Base-by-base conservation (phyloP, 2,888 invertebrate genomes). In the Idaea aversata region DNA sequence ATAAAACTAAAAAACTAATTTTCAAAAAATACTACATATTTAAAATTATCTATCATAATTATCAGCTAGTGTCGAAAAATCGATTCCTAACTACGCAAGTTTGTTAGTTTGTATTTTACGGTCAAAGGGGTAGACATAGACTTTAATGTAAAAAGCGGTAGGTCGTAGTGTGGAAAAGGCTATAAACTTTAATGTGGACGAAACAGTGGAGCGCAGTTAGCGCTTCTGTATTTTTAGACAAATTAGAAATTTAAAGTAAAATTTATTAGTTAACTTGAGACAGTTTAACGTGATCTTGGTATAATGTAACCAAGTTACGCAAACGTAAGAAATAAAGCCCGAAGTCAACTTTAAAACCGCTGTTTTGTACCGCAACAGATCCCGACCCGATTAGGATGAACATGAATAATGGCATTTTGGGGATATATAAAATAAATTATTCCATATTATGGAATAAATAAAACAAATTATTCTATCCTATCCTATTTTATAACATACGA, bases 271-370 rank as follows among this genome's bases (percentile, higher is more conserved):
- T 4, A 4, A 47, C 13, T 47, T 47, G 13, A 7, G 47, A 47
- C 47, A 47, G 13, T 10, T 47, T 4, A 10, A 47, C 47, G 47
- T 47, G 47, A 47, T 47, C 10, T 2, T 47, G 47, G 47, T 47
- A 47, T 47, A 13, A 47, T 4, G 7, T 6, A 47, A 5, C 10
- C 10, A 47, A 78, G 77, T 79, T 79, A 63, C 71, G 75, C 76
- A 75, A 75, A 70, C 72, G 70, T 76, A 74, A 70, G 74, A 69
- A 67, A 67, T 62, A 70, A 74, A 76, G 73, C 67, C 70, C 73
- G 73, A 71, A 70, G 71, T 74, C 71, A 68, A 74, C 75, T 79
- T 80, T 77, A 75, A 76, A 78, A 76, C 75, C 59, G 65, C 69
- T 75, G 74, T 77, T 77, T 76, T 76, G 77, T 77, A 75, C 71